Percentiles rank a stretch among this genome's conserved stretches.
Conservation (phyloP, 2,888 invertebrate species). For the Aelia acuminata region DNA sequence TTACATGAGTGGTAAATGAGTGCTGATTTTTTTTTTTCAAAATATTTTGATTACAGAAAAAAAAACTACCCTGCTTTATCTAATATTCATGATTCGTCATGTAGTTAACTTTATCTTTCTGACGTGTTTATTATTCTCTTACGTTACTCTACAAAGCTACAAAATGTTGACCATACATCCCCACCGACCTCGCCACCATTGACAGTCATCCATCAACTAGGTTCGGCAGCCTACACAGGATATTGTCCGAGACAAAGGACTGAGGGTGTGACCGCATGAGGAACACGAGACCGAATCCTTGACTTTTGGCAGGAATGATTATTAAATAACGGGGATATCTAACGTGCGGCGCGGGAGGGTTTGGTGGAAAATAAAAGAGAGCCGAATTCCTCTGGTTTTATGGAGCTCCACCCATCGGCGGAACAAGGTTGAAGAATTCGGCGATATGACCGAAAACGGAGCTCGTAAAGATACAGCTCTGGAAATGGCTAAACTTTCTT, state of each 20-base stretch:
- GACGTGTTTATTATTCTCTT: too few relatives aligned
- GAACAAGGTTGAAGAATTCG: background rate
- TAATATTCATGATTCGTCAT: too few relatives aligned
- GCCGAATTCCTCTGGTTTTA: background rate
- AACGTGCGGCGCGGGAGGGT: background rate
- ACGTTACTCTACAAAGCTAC: too few relatives aligned
- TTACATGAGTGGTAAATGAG: too few relatives aligned
- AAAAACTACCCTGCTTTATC: too few relatives aligned
- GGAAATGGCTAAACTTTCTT: too few relatives aligned
- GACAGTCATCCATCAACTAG: background rate
- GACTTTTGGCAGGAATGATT: conserved; percentile 28
- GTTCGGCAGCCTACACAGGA: background rate
- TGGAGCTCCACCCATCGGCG: conserved; percentile 3
- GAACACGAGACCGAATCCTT: background rate
- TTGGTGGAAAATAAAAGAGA: conserved; percentile 34
- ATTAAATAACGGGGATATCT: conserved; percentile 36
- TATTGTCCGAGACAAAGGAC: background rate
- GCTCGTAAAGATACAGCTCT: background rate
- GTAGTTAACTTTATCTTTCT: too few relatives aligned
- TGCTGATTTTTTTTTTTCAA: too few relatives aligned
- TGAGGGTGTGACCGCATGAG: conserved; percentile 23
- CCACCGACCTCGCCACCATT: background rate
- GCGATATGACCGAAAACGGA: background rate
- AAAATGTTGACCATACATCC: background rate
- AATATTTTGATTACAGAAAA: too few relatives aligned